Evolutionary conservation across 2,888 invertebrate species (phyloP), one percentile per base, ranked within the genome.

Genomic region (Xestia c-nigrum): DNA sequence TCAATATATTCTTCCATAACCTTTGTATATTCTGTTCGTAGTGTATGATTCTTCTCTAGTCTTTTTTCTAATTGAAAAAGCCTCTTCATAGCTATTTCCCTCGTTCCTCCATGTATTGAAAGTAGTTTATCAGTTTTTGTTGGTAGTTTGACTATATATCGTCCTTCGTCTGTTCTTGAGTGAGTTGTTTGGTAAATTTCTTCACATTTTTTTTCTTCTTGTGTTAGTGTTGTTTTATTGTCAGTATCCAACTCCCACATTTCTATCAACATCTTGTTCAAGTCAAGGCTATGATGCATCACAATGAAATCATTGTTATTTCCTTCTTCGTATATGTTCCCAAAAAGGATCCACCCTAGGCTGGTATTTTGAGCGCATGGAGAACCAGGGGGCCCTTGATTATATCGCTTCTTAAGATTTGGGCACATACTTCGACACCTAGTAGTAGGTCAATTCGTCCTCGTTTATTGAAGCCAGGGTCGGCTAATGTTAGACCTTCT

Each of bases 391-490:
- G 77, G 47, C 52, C 66, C 31, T 68, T 68, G 59, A 68, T 67
- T 10, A 78, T 52, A 14, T 57, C 61, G 24, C 72, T 61, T 66
- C 74, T 70, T 40, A 79, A n/a, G 24, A 78, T 78, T 50, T 76
- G 70, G n/a, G 76, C 70, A 64, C 66, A 80, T 31, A 79, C 74
- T 57, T 74, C 66, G 6, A 82, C 82, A 59, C 79, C 76, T 43
- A 82, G 50, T 16, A 79, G 76, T 50, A 90, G 24, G 50, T 90
- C 89, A 24, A 89, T 63, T 43, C 74, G 24, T 21, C 86, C 88
- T 74, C 84, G 74, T 55, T 46, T 57, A 43, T 76, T 61, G 43
- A 72, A 89, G n/a, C 47, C 73, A 66, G 85, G 84, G 76, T 89
- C 87, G 31, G 74, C 74, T 52, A 69, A 61, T 21, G 9, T 6